Evolutionary conservation across 2,797 vertebrate species (phyloP).

Genomic region (Pseudochirops corinnae): DNA sequence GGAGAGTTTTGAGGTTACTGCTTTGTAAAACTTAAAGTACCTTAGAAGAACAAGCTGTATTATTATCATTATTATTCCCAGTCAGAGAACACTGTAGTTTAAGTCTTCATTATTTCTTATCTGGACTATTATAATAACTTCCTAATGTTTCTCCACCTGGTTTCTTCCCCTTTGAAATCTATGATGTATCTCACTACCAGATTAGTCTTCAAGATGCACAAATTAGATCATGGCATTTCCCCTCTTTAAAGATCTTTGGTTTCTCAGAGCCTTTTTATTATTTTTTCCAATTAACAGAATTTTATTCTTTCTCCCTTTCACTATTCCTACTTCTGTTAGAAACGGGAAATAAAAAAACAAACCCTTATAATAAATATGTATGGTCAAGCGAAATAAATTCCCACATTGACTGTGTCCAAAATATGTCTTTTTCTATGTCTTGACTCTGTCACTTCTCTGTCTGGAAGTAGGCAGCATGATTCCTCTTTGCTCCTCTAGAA

Average conservation of each 20-base stretch:
- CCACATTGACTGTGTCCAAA: neutral
- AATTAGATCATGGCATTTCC: neutral
- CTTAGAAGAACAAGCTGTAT: neutral
- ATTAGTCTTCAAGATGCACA: neutral
- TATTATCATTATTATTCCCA: neutral
- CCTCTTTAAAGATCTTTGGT: neutral
- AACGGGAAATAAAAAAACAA: neutral
- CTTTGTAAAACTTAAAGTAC: neutral
- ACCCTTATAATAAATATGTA: neutral
- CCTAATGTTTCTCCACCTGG: neutral
- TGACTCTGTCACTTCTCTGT: neutral
- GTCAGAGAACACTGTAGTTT: neutral
- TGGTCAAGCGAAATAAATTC: neutral
- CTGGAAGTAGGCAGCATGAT: neutral
- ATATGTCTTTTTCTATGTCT: neutral
- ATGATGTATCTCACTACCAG: neutral
- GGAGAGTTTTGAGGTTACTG: neutral
- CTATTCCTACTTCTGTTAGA: neutral
- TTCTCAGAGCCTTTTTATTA: neutral
- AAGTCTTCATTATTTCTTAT: neutral
- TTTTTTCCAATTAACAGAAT: neutral
- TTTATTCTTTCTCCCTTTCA: neutral
- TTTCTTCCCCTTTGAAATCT: neutral
- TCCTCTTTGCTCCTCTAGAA: neutral
- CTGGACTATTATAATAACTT: neutral